phyloP scores from a whole-genome alignment of 2,888 invertebrate species.

The Sesia apiformis region DNA sequence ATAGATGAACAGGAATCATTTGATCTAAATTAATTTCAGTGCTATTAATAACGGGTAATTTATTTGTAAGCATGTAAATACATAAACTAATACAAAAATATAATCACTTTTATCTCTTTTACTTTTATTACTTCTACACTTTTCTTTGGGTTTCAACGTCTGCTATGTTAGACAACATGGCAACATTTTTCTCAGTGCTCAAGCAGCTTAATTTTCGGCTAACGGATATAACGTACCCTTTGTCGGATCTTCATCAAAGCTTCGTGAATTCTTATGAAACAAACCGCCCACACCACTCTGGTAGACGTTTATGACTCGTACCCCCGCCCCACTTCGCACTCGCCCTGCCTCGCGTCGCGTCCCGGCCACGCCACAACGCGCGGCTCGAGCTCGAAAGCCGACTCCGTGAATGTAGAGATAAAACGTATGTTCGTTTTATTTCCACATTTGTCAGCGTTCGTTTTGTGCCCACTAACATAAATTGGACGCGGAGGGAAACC shows the following conservation, averaged over 20 bases:
- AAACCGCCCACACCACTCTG: conserved; percentile 20
- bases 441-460: conserved; percentile 74
- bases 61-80: too few relatives aligned
- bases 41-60: too few relatives aligned
- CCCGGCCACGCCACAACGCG: conserved; percentile 13
- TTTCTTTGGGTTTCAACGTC: too few relatives aligned
- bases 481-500: conserved; percentile 72
- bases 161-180: too few relatives aligned
- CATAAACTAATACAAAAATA: too few relatives aligned
- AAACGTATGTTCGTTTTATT: conserved; percentile 74
- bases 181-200: too few relatives aligned
- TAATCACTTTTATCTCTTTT: too few relatives aligned
- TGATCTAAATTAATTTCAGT: too few relatives aligned
- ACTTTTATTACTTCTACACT: too few relatives aligned
- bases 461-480: conserved; percentile 75
- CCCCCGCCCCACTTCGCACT: conserved; percentile 8
- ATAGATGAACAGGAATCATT: too few relatives aligned
- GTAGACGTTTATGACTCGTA: conserved; percentile 10
- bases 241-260: conserved; percentile 31
- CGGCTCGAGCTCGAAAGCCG: conserved; percentile 44
- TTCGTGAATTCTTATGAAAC: conserved; percentile 37
- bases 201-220: background rate
- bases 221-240: conserved; percentile 11
- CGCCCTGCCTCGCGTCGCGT: conserved; percentile 12
- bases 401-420: conserved; percentile 62